A percentile compares a stretch with the other conserved stretches of the same genome.
These are phyloP conservation scores for Chelonus insularis DNA, from an alignment of 1,140 invertebrate genomes.

Conservation along the genomic window DNA sequence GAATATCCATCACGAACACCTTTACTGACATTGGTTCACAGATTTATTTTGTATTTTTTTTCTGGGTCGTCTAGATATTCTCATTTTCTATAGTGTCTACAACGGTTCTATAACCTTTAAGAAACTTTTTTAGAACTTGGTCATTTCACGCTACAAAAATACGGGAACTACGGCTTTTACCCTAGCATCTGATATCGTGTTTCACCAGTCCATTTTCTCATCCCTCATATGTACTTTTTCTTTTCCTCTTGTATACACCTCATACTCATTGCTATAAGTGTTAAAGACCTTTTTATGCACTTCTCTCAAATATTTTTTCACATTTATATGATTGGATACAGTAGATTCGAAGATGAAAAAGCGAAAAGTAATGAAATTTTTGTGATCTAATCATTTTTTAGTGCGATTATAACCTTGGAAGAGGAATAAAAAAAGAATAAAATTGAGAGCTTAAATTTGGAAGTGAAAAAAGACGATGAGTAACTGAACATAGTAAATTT, in stretches of 20 bases:
- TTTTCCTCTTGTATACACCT: neutral
- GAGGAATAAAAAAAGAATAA: neutral
- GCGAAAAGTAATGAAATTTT: too few relatives aligned
- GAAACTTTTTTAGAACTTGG: constrained; percentile 8
- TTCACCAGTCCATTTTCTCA: neutral
- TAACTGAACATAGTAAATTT: neutral
- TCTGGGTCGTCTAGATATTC: neutral
- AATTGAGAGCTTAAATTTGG: neutral
- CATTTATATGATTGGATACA: too few relatives aligned
- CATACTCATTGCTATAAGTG: too few relatives aligned
- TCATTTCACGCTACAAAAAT: constrained; percentile 23
- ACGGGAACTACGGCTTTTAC: constrained; percentile 20
- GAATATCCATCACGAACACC: constrained; percentile 1
- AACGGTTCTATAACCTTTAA: neutral
- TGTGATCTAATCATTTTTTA: too few relatives aligned
- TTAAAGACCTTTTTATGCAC: too few relatives aligned
- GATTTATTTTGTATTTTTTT: constrained; percentile 1
- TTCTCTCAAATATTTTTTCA: too few relatives aligned
- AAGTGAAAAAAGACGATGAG: too few relatives aligned
- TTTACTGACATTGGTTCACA: constrained; percentile 6
- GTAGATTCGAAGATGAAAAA: too few relatives aligned
- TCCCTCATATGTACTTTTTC: neutral
- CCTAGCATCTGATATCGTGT: neutral
- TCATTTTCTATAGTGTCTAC: constrained; percentile 1
- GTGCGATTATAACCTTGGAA: neutral